Percentiles rank a stretch among this genome's conserved stretches.
These are phyloP conservation scores for Heliornis fulica DNA, from an alignment of 2,113 vertebrate species.

Conservation along the genomic window DNA sequence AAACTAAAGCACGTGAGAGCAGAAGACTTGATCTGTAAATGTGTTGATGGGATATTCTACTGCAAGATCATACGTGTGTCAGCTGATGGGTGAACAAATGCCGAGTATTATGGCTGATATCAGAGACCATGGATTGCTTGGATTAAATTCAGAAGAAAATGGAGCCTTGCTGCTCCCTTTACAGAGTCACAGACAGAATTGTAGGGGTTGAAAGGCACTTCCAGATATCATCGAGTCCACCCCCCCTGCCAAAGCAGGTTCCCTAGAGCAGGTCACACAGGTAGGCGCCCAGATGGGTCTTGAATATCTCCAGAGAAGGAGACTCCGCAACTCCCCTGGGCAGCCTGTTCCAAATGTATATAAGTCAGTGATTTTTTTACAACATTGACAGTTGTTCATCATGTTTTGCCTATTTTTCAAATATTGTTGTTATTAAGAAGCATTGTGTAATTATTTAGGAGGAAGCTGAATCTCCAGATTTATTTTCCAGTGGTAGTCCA, in stretches of 20 bases:
- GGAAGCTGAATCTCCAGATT: neutral
- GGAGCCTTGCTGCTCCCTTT: neutral
- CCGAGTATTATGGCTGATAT: neutral
- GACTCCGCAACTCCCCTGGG: too few relatives aligned
- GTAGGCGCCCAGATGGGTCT: too few relatives aligned
- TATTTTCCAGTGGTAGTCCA: neutral
- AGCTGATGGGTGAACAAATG: neutral
- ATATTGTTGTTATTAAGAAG: neutral
- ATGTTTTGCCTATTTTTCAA: neutral
- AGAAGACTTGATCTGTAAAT: neutral
- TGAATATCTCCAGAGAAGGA: too few relatives aligned
- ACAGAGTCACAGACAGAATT: too few relatives aligned
- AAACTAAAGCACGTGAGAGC: neutral
- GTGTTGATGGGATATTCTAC: neutral
- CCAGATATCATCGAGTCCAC: too few relatives aligned
- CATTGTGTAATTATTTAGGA: neutral
- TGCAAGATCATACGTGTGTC: rapidly evolving
- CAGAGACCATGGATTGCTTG: neutral
- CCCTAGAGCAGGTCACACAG: too few relatives aligned
- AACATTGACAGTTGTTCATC: neutral
- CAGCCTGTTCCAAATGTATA: too few relatives aligned
- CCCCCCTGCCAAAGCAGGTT: too few relatives aligned
- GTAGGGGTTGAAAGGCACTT: too few relatives aligned
- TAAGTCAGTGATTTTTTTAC: too few relatives aligned
- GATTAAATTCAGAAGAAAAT: neutral